A percentile compares a stretch with the other conserved stretches of the same genome.
Evolutionary conservation across 2,113 vertebrate species (phyloP).

Genomic region (Bubo blakistoni): DNA sequence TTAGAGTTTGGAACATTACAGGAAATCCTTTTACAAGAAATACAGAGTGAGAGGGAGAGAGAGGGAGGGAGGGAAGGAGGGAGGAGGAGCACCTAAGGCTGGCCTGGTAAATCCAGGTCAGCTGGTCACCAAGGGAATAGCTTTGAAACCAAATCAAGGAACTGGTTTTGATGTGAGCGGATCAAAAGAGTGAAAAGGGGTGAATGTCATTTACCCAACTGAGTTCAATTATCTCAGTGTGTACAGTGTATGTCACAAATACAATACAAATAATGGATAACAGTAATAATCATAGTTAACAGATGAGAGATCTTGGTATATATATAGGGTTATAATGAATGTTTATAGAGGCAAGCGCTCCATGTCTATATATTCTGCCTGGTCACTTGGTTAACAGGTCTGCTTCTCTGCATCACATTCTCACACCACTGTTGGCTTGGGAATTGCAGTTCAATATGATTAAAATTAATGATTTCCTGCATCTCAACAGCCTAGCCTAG

Average conservation of each 20-base stretch:
- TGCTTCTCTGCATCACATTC: background rate
- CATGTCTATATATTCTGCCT: background rate
- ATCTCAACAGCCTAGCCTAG: background rate
- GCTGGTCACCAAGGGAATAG: constrained; percentile 23
- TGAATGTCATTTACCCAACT: background rate
- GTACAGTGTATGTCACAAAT: background rate
- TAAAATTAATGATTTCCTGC: constrained; percentile 42
- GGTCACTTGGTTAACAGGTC: background rate
- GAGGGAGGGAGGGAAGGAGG: background rate
- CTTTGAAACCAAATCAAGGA: constrained; percentile 36
- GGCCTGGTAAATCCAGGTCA: constrained; percentile 51
- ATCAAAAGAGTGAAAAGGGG: constrained; percentile 17
- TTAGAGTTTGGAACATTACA: background rate
- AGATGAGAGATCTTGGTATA: background rate
- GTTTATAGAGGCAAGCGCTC: background rate
- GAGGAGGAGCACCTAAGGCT: background rate
- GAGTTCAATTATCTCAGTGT: background rate
- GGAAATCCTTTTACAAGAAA: constrained; percentile 1
- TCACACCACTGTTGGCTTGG: background rate
- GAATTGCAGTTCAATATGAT: constrained; percentile 40
- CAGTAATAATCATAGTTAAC: background rate
- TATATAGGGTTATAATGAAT: background rate
- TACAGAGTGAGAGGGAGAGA: background rate
- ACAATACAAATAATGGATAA: background rate
- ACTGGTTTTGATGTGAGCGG: background rate